Percentiles rank a stretch among this genome's conserved stretches.
Evolutionary conservation across 2,797 vertebrate species (phyloP).

Genomic region (Cirrhinus mrigala): DNA sequence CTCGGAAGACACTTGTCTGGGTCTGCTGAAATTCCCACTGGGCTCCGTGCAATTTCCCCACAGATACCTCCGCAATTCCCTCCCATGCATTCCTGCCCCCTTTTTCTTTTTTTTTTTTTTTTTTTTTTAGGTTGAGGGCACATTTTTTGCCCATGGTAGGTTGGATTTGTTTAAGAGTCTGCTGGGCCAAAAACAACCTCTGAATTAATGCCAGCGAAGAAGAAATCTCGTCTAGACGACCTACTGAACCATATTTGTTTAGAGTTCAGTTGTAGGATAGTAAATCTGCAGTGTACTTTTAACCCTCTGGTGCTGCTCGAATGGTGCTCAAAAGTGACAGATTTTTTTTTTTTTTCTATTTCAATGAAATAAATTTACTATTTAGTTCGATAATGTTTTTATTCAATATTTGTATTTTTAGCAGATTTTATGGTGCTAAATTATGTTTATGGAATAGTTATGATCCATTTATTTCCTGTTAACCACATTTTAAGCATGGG

Average conservation of each 20-base stretch:
- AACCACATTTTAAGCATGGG: background rate
- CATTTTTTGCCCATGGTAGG: slow-evolving; percentile 29
- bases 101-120: slow-evolving; percentile 7
- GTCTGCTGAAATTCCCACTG: slow-evolving; percentile 59
- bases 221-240: slow-evolving; percentile 6
- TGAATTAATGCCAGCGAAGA: slow-evolving; percentile 3
- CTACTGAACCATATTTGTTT: background rate
- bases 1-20: slow-evolving; percentile 65
- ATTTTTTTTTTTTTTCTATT: no score
- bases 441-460: background rate
- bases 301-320: background rate
- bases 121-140: slow-evolving; percentile 3
- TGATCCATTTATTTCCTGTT: background rate
- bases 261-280: background rate
- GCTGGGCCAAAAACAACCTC: slow-evolving; percentile 11
- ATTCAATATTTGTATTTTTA: background rate
- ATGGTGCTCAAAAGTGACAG: background rate
- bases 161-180: slow-evolving; percentile 8
- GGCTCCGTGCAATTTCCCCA: slow-evolving; percentile 53
- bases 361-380: background rate
- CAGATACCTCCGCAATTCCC: slow-evolving; percentile 52
- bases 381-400: background rate
- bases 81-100: slow-evolving; percentile 28
- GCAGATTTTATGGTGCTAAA: background rate
- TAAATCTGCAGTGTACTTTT: slow-evolving; percentile 8